These are phyloP conservation scores for Napeogenes sylphis DNA, from an alignment of 2,888 invertebrate genomes.

Conservation along the genomic window DNA sequence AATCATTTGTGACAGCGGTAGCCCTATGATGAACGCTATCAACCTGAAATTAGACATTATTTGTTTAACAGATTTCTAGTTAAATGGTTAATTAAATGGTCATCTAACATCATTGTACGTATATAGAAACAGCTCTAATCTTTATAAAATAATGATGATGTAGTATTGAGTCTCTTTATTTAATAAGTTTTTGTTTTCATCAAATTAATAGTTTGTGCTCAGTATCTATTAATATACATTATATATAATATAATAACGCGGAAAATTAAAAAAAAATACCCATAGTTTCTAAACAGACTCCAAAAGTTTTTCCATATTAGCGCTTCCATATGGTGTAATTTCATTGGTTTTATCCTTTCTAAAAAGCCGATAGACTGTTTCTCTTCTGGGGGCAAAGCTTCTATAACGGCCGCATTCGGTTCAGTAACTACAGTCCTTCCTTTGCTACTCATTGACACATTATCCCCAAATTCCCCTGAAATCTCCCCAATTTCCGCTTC, in stretches of 20 bases:
- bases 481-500: constrained; percentile 85
- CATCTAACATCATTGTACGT: no score
- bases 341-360: constrained; percentile 81
- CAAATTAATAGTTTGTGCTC: not conserved
- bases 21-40: constrained; percentile 89
- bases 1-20: constrained; percentile 91
- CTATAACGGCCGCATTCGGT: constrained; percentile 52
- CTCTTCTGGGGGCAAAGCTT: constrained; percentile 84
- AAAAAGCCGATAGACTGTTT: constrained; percentile 72
- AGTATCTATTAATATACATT: no score
- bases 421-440: constrained; percentile 81
- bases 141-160: no score
- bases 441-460: constrained; percentile 86
- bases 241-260: no score
- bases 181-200: not conserved
- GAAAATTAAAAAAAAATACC: constrained; percentile 68
- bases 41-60: constrained; percentile 70
- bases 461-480: constrained; percentile 92
- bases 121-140: no score
- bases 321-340: constrained; percentile 86
- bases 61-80: no score
- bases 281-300: constrained; percentile 90
- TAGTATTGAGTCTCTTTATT: no score
- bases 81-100: no score
- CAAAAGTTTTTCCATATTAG: constrained; percentile 92